phyloP scores from a whole-genome alignment of 2,797 vertebrate species.

The Enteromius paludinosus region DNA sequence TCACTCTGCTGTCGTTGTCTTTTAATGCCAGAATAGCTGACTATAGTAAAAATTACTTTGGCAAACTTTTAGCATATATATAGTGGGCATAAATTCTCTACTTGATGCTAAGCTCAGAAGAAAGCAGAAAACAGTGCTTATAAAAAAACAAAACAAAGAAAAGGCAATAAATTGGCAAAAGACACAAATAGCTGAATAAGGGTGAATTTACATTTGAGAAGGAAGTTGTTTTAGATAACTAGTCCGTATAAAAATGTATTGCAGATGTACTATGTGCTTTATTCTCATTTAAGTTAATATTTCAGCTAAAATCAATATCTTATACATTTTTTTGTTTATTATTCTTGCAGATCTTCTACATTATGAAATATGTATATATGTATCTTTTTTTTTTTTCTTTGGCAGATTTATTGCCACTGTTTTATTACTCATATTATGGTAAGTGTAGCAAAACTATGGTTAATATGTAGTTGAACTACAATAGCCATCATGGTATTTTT shows the following conservation, averaged over 20 bases:
- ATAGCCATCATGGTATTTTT: not conserved
- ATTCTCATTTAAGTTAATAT: not conserved
- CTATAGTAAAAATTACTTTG: not conserved
- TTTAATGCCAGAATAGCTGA: slow-evolving; percentile 12
- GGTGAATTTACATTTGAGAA: not conserved
- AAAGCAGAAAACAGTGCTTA: not conserved
- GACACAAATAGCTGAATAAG: not conserved
- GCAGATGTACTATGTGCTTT: not conserved
- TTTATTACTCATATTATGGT: not conserved
- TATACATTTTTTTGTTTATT: not conserved
- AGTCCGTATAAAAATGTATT: not conserved
- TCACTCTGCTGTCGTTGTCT: not conserved
- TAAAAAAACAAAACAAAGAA: not conserved
- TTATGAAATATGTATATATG: not conserved
- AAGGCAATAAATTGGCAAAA: not conserved
- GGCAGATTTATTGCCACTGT: not conserved
- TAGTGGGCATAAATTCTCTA: not conserved
- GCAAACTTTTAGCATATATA: not conserved
- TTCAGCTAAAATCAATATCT: not conserved
- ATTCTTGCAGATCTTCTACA: not conserved
- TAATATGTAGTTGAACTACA: not conserved
- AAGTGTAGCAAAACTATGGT: not conserved
- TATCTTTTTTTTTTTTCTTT: not conserved
- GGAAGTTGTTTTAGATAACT: not conserved
- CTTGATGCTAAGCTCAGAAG: not conserved